Percentiles rank a stretch among this genome's conserved stretches.
Conservation (phyloP, 1,140 invertebrate genomes). For the Semibalanus balanoides region DNA sequence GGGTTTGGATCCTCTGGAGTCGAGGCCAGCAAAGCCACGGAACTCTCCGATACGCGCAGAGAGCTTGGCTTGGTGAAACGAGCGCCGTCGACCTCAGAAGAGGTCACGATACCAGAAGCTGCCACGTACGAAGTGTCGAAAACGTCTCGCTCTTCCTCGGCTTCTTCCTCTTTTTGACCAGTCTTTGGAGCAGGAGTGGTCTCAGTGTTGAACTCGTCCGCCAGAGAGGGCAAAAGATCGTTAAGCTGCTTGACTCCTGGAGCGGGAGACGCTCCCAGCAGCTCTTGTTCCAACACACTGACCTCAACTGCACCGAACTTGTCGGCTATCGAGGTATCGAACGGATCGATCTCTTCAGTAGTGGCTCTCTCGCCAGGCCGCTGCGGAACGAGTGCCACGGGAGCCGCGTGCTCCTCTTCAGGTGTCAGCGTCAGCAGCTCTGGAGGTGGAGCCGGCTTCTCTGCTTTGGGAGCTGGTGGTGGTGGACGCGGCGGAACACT, state of each 20-base stretch:
- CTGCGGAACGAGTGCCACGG: conserved; percentile 13
- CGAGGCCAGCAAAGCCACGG: neutral
- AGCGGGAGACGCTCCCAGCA: conserved; percentile 35
- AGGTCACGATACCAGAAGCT: neutral
- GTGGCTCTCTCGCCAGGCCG: neutral
- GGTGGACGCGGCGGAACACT: conserved; percentile 12
- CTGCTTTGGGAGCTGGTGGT: conserved; percentile 8
- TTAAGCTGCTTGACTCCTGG: neutral
- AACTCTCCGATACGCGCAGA: neutral
- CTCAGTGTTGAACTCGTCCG: neutral
- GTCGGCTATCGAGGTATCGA: conserved; percentile 24
- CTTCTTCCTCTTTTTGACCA: neutral
- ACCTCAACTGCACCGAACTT: conserved; percentile 39
- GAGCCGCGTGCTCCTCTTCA: conserved; percentile 9
- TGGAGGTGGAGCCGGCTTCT: conserved; percentile 9
- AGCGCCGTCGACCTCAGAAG: conserved; percentile 2
- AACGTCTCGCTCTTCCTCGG: neutral
- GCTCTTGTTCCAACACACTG: conserved; percentile 58
- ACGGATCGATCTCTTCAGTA: conserved; percentile 39
- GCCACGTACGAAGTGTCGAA: conserved; percentile 4
- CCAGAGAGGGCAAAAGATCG: neutral
- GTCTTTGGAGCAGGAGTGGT: neutral
- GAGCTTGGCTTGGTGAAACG: conserved; percentile 5
- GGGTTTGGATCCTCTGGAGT: neutral
- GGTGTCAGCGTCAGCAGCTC: conserved; percentile 18